These are phyloP conservation scores for Pseudochromis fuscus DNA, from an alignment of 2,797 vertebrate genomes.

Conservation along the genomic window DNA sequence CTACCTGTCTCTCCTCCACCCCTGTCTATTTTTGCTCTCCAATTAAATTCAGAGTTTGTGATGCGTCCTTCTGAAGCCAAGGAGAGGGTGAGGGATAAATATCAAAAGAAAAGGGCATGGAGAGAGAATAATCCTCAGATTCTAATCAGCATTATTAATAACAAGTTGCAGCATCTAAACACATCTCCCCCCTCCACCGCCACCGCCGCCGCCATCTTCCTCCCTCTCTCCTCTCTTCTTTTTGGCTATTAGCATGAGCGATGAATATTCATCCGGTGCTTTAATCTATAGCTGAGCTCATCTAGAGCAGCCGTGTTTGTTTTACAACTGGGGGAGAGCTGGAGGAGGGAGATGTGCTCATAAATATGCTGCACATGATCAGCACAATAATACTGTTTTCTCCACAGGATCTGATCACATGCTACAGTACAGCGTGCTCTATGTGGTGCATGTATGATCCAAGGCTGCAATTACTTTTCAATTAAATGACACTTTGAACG, in stretches of 20 bases:
- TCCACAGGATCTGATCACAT: constrained; percentile 1
- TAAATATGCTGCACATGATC: constrained; percentile 58
- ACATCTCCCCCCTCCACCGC: constrained; percentile 13
- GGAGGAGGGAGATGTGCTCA: constrained; percentile 46
- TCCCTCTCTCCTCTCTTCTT: not conserved
- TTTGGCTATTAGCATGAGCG: constrained; percentile 46
- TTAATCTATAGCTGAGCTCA: constrained; percentile 75
- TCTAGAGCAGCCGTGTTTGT: constrained; percentile 59
- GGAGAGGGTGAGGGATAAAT: constrained; percentile 47
- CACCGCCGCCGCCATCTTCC: constrained; percentile 11
- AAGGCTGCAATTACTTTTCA: not conserved
- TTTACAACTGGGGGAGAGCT: constrained; percentile 55
- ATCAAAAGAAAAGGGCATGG: constrained; percentile 58
- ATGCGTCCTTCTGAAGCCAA: constrained; percentile 32
- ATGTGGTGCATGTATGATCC: not conserved
- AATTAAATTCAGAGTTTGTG: constrained; percentile 35
- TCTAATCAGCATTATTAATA: constrained; percentile 66
- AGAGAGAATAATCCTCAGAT: constrained; percentile 46
- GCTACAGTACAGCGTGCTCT: constrained; percentile 4
- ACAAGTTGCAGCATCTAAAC: constrained; percentile 39
- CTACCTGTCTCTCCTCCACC: constrained; percentile 19
- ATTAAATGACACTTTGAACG: not conserved
- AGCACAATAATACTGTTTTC: constrained; percentile 25
- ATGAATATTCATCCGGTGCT: constrained; percentile 73
- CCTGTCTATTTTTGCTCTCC: constrained; percentile 35